Evolutionary conservation across 2,797 vertebrate genomes (phyloP), one percentile per base, ranked within the genome.

Genomic region (Peromyscus attwateri): DNA sequence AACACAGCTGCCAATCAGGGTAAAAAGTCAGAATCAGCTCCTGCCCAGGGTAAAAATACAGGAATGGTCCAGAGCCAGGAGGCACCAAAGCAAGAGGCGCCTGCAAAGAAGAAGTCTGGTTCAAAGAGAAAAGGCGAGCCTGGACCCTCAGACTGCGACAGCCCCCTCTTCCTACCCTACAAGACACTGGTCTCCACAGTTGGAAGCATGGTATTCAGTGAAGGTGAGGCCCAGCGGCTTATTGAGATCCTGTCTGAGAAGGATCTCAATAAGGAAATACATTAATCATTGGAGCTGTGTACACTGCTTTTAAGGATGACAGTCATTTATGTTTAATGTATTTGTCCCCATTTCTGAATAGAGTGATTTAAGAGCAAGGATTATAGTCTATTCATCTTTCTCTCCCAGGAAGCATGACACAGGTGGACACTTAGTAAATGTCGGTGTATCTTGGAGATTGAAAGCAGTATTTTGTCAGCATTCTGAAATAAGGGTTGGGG

Each of bases 231-330:
- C 57, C 99, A 99, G 93, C 98, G 98, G 91, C 99, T 99, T 97
- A 99, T 99, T 0, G 99, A 99, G 98, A 99, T 99, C 98, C 99
- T 99, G 75, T 99, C 99, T 0, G 99, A 99, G 97, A 99, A 99
- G 98, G n/a, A n/a, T n/a, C n/a, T n/a, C n/a, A n/a, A n/a, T n/a
- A n/a, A n/a, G n/a, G n/a, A n/a, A n/a, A n/a, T 60, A 79, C 31
- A 4, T 89, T 90, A 57, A 85, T 46, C 88, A 73, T 52, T 62
- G 79, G 73, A 87, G n/a, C 49, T 60, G 40, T 70, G 46, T n/a
- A 46, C 31, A 70, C 43, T 60, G 52, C 64, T 84, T 43, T 60
- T 75, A 31, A 89, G 71, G 62, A 43, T 75, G 70, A 75, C n/a
- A 70, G 29, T 25, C 84, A 84, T 40, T 68, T 62, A 70, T 57